These are phyloP conservation scores for Trachymyrmex septentrionalis DNA, from an alignment of 1,140 invertebrate species.

Conservation along the genomic window DNA sequence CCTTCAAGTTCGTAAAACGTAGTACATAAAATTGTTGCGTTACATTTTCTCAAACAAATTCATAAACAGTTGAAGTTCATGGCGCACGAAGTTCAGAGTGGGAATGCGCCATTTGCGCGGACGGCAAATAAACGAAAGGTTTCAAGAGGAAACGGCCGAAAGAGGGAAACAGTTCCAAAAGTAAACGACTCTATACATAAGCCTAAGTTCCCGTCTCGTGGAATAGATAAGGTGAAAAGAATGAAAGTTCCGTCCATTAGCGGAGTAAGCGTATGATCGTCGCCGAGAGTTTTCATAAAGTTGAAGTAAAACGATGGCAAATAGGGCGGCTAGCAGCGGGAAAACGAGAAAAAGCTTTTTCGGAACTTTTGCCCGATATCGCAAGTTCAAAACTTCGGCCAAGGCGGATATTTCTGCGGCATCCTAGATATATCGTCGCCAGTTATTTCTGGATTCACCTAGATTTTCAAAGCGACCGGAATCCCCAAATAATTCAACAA, in stretches of 20 bases:
- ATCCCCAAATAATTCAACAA: constrained; percentile 59
- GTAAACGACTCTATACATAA: not conserved
- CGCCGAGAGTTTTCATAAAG: not conserved
- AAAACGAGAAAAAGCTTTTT: constrained; percentile 31
- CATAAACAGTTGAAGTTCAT: not conserved
- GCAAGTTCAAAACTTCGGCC: constrained; percentile 56
- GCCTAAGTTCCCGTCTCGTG: not conserved
- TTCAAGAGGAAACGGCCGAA: not conserved
- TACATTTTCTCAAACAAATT: not conserved
- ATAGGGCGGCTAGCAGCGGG: not conserved
- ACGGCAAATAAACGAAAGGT: not conserved
- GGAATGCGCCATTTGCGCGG: not conserved
- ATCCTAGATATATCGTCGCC: constrained; percentile 57
- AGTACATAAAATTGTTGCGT: not conserved
- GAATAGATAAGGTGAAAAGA: not conserved
- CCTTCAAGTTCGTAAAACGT: not conserved
- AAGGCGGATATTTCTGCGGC: constrained; percentile 41
- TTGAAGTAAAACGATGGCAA: not conserved
- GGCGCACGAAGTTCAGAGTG: not conserved
- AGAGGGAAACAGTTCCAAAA: not conserved
- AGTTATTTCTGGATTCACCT: constrained; percentile 57
- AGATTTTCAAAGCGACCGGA: constrained; percentile 58
- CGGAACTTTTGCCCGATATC: constrained; percentile 19
- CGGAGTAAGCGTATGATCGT: not conserved
- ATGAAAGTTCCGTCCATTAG: not conserved